Conservation (phyloP, 1,140 invertebrate species). For the Heliconius eleuchia region DNA sequence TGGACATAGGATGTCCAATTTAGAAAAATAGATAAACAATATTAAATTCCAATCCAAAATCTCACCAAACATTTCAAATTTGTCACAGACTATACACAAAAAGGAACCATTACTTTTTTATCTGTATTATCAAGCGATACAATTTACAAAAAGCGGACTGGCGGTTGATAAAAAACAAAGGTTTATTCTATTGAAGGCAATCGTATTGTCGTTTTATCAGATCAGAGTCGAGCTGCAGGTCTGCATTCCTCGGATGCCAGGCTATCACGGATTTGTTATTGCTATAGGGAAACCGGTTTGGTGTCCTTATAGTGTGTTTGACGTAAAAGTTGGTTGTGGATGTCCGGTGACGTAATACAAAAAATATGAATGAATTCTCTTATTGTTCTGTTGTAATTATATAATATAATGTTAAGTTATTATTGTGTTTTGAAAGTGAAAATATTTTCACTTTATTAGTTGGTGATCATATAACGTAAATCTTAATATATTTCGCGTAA, state of each 20-base stretch:
- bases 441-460: background rate
- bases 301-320: constrained; percentile 26
- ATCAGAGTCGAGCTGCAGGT: constrained; percentile 41
- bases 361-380: background rate
- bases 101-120: constrained; percentile 5
- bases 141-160: constrained; percentile 1
- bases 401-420: background rate
- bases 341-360: background rate
- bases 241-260: constrained; percentile 47
- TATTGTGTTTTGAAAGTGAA: background rate
- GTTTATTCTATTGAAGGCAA: constrained; percentile 35
- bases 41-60: background rate
- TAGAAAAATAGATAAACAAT: too few relatives aligned
- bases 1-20: too few relatives aligned
- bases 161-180: constrained; percentile 29
- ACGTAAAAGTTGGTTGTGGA: background rate
- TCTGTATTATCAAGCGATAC: constrained; percentile 12
- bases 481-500: background rate
- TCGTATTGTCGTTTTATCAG: constrained; percentile 43
- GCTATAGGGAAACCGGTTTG: constrained; percentile 37
- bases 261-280: constrained; percentile 47
- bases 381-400: background rate
- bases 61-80: background rate
- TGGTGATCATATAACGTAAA: background rate
- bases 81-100: constrained; percentile 14